Evolutionary conservation across 2,888 invertebrate genomes (phyloP).

Genomic region (Mylabris sibirica): DNA sequence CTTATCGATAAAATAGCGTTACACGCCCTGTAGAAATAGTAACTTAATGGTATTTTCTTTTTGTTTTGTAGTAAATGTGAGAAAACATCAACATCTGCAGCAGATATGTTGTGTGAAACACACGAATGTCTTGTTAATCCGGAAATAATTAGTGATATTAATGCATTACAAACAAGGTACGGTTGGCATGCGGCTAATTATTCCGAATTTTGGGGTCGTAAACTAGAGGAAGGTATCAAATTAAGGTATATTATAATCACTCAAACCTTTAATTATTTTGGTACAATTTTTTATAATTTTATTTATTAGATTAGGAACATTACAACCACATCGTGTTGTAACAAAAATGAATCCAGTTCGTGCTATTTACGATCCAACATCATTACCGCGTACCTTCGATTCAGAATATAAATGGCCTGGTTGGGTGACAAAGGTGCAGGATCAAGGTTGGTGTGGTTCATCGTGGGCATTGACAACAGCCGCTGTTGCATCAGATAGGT

Average conservation of each 20-base stretch:
- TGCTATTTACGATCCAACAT: slow-evolving; percentile 66
- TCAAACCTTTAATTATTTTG: neutral
- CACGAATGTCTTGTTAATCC: slow-evolving; percentile 80
- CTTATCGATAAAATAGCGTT: too few relatives aligned
- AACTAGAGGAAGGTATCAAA: slow-evolving; percentile 78
- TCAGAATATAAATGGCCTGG: slow-evolving; percentile 77
- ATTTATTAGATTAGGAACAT: slow-evolving; percentile 60
- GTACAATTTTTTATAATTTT: neutral
- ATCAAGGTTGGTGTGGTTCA: slow-evolving; percentile 83
- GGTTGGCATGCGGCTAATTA: slow-evolving; percentile 87
- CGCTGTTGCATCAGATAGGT: slow-evolving; percentile 80
- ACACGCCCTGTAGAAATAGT: too few relatives aligned
- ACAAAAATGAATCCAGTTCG: slow-evolving; percentile 68
- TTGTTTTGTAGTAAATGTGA: slow-evolving; percentile 29
- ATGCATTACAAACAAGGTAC: slow-evolving; percentile 61
- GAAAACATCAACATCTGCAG: slow-evolving; percentile 17
- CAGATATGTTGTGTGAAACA: slow-evolving; percentile 71
- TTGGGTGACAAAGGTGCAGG: slow-evolving; percentile 73
- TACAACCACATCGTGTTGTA: slow-evolving; percentile 64
- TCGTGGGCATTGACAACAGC: slow-evolving; percentile 94
- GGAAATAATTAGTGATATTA: slow-evolving; percentile 73
- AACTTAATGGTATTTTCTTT: too few relatives aligned
- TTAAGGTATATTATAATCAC: slow-evolving; percentile 37
- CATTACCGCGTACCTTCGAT: slow-evolving; percentile 78
- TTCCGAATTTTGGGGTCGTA: slow-evolving; percentile 82